Conservation (phyloP, 2,113 vertebrate genomes). For the Grantiella picta region DNA sequence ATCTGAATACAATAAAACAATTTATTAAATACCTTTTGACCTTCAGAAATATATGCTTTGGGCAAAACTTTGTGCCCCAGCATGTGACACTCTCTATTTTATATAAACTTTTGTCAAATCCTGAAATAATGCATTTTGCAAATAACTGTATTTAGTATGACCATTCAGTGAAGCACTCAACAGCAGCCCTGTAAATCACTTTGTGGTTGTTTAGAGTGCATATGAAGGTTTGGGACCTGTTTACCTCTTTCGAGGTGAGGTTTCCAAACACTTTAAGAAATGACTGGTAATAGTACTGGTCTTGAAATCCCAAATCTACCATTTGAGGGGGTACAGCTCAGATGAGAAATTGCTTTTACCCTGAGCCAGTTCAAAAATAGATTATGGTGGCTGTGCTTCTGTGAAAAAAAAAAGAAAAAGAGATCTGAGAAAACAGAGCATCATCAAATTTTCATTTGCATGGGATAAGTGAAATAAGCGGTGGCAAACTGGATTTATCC, state of each 20-base stretch:
- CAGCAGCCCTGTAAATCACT: background rate
- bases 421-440: background rate
- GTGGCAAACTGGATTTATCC: background rate
- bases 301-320: background rate
- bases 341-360: background rate
- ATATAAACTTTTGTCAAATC: background rate
- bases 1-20: background rate
- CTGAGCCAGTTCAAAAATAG: background rate
- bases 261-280: slow-evolving; percentile 26
- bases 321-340: background rate
- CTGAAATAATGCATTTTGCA: background rate
- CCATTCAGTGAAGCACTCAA: accelerated
- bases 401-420: background rate
- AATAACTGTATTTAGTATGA: background rate
- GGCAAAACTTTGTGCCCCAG: background rate
- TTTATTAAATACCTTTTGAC: background rate
- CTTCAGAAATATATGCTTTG: background rate
- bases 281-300: background rate
- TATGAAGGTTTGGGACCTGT: background rate
- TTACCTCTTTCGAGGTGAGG: background rate
- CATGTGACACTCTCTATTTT: background rate
- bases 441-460: background rate
- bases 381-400: background rate
- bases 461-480: background rate
- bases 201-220: background rate